phyloP scores from a whole-genome alignment of 2,113 vertebrate genomes.

The Dasyurus viverrinus region DNA sequence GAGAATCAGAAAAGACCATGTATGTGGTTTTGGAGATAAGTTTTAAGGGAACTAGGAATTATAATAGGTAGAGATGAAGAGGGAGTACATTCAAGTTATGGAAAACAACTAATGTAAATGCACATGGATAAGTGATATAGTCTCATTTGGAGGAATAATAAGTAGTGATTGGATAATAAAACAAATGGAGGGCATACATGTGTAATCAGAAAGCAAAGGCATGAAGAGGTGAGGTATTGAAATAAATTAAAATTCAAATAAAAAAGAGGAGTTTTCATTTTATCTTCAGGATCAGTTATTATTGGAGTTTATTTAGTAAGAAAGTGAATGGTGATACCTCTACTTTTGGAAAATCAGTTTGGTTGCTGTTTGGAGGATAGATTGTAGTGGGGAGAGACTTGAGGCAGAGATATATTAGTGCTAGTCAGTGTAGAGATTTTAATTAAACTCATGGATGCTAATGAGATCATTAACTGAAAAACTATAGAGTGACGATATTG shows the following conservation, averaged over 20 bases:
- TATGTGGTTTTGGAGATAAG: not conserved
- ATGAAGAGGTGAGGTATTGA: not conserved
- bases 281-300: not conserved
- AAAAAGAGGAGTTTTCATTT: not conserved
- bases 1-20: not conserved
- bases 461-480: not conserved
- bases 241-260: not conserved
- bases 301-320: not conserved
- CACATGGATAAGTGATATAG: not conserved
- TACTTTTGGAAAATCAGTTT: not conserved
- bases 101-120: not conserved
- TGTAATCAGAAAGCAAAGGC: not conserved
- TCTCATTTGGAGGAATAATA: not conserved
- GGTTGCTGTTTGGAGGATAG: not conserved
- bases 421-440: not conserved
- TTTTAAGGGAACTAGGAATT: not conserved
- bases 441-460: not conserved
- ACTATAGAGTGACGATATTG: not conserved
- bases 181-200: not conserved
- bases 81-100: not conserved
- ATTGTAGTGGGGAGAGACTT: not conserved
- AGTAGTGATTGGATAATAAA: not conserved
- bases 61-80: not conserved
- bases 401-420: not conserved
- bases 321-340: not conserved